Percentiles rank a stretch among this genome's conserved stretches.
These are phyloP conservation scores for Eupithecia inturbata DNA, from an alignment of 2,888 invertebrate genomes.

Conservation along the genomic window DNA sequence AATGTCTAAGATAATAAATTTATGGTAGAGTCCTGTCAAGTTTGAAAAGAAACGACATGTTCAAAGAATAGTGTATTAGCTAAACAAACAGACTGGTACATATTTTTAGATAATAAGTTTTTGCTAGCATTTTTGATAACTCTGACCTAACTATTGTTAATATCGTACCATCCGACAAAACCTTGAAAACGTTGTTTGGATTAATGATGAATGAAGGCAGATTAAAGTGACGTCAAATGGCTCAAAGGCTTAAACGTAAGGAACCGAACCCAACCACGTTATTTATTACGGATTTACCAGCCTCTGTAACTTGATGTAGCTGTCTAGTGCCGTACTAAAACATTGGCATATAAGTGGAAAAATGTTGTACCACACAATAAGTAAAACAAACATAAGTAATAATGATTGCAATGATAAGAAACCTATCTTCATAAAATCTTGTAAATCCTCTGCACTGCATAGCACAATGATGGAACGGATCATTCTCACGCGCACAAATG, in stretches of 20 bases:
- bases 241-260: constrained; percentile 58
- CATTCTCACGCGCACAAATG: background rate
- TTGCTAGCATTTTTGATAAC: background rate
- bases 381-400: background rate
- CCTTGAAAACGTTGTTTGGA: constrained; percentile 67
- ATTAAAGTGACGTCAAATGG: constrained; percentile 64
- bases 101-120: background rate
- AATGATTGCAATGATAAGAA: no score
- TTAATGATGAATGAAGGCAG: constrained; percentile 67
- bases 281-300: background rate
- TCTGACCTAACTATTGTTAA: background rate
- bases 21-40: constrained; percentile 49
- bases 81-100: constrained; percentile 29
- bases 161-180: constrained; percentile 27
- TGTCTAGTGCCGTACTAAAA: background rate
- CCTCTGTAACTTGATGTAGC: constrained; percentile 19
- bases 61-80: constrained; percentile 53
- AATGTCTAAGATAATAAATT: constrained; percentile 53
- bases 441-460: background rate
- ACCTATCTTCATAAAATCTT: background rate
- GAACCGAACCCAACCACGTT: constrained; percentile 31
- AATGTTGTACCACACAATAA: background rate
- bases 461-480: background rate
- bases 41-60: constrained; percentile 63
- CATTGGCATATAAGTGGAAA: background rate